phyloP scores from a whole-genome alignment of 2,888 invertebrate genomes.

The Xiphydria camelus region DNA sequence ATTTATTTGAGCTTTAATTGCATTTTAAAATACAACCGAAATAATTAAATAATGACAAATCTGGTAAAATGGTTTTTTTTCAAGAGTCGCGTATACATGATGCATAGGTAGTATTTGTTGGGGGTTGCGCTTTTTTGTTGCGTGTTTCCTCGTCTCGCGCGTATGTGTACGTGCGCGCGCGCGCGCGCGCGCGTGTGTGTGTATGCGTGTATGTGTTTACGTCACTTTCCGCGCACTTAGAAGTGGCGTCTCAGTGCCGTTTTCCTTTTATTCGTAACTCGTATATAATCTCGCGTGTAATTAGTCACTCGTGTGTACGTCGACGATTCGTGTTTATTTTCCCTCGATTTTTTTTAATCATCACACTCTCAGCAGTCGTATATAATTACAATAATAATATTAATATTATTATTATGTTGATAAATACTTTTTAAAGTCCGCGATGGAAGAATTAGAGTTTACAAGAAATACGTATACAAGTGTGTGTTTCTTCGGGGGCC shows the following conservation, averaged over 20 bases:
- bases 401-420: slow-evolving; percentile 55
- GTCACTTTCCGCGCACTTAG: slow-evolving; percentile 18
- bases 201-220: slow-evolving; percentile 58
- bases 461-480: slow-evolving; percentile 76
- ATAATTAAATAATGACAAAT: slow-evolving; percentile 80
- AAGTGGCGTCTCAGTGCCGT: too few relatives aligned
- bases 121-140: slow-evolving; percentile 66
- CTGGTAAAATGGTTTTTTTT: slow-evolving; percentile 73
- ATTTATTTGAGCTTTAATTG: slow-evolving; percentile 87
- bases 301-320: slow-evolving; percentile 20
- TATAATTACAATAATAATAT: slow-evolving; percentile 58
- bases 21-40: slow-evolving; percentile 83
- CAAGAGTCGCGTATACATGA: slow-evolving; percentile 80
- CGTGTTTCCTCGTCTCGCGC: slow-evolving; percentile 57
- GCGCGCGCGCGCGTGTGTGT: too few relatives aligned
- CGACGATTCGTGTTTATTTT: slow-evolving; percentile 14
- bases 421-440: slow-evolving; percentile 58
- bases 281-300: slow-evolving; percentile 5
- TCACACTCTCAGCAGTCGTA: slow-evolving; percentile 56
- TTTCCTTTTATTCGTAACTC: too few relatives aligned
- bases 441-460: slow-evolving; percentile 67
- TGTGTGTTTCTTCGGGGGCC: slow-evolving; percentile 58
- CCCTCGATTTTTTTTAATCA: slow-evolving; percentile 29
- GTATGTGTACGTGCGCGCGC: too few relatives aligned
- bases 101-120: slow-evolving; percentile 70